These are phyloP conservation scores for Cryptosula pallasiana DNA, from an alignment of 2,888 invertebrate species.

Conservation along the genomic window DNA sequence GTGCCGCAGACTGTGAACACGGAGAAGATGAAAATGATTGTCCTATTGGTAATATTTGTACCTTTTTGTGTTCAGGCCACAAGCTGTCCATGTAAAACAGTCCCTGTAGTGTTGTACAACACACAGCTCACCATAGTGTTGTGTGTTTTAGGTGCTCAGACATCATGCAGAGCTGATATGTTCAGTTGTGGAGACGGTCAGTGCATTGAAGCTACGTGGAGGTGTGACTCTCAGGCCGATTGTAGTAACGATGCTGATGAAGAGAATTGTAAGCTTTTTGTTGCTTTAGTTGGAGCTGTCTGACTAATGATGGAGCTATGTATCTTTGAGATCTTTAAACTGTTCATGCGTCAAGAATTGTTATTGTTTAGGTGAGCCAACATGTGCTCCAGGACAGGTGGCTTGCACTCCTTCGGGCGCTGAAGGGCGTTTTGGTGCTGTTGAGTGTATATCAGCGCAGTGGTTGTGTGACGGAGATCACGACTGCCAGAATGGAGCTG, in stretches of 20 bases:
- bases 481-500: conserved; percentile 19
- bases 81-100: too few relatives aligned
- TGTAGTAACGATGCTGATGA: conserved; percentile 37
- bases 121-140: too few relatives aligned
- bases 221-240: conserved; percentile 74
- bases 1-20: conserved; percentile 29
- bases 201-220: conserved; percentile 75
- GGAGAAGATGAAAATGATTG: conserved; percentile 14
- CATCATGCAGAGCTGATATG: conserved; percentile 74
- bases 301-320: too few relatives aligned
- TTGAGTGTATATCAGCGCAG: conserved; percentile 12
- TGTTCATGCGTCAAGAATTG: too few relatives aligned
- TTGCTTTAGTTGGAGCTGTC: too few relatives aligned
- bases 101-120: too few relatives aligned
- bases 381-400: conserved; percentile 62
- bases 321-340: too few relatives aligned
- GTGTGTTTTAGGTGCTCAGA: not conserved
- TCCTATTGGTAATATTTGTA: too few relatives aligned
- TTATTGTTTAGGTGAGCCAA: conserved; percentile 68
- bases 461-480: conserved; percentile 22
- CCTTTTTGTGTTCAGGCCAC: too few relatives aligned
- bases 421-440: not conserved
- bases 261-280: conserved; percentile 29
- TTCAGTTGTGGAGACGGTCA: conserved; percentile 79
- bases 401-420: not conserved